Percentiles rank a stretch among this genome's conserved stretches.
These are phyloP conservation scores for Acanthacorydalis orientalis DNA, from an alignment of 2,888 invertebrate genomes.

Conservation along the genomic window DNA sequence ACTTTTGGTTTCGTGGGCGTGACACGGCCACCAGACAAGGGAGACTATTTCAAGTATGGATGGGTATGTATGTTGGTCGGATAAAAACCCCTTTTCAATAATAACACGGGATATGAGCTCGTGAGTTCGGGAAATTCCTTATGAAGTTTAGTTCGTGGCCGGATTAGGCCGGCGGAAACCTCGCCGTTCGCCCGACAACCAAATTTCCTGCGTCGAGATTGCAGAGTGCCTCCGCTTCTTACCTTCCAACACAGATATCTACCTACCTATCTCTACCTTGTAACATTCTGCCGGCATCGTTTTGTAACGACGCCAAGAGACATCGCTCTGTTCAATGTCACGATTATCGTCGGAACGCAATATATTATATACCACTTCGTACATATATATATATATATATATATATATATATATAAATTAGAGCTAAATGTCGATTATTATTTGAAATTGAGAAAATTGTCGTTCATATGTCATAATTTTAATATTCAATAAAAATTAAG, in stretches of 20 bases:
- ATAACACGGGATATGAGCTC: constrained; percentile 3
- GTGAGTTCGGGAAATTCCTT: constrained; percentile 6
- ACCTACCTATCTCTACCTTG: background rate
- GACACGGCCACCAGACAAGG: no score
- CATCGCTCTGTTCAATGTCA: background rate
- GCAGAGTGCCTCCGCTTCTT: constrained; percentile 8
- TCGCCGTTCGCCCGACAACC: constrained; percentile 17
- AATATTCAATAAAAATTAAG: no score
- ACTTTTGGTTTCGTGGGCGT: no score
- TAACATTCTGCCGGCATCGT: background rate
- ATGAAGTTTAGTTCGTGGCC: constrained; percentile 1
- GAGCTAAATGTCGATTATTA: no score
- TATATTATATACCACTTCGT: background rate
- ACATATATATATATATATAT: background rate
- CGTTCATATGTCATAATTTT: no score
- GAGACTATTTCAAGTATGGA: no score
- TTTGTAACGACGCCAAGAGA: background rate
- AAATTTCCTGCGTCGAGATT: constrained; percentile 16
- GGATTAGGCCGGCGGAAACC: constrained; percentile 13
- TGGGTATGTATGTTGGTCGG: no score
- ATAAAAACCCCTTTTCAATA: background rate
- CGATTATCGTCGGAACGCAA: background rate
- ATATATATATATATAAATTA: no score
- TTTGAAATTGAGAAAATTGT: no score
- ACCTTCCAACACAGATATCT: constrained; percentile 6